Evolutionary conservation across 2,888 invertebrate species (phyloP).

Genomic region (Trichogramma evanescens): DNA sequence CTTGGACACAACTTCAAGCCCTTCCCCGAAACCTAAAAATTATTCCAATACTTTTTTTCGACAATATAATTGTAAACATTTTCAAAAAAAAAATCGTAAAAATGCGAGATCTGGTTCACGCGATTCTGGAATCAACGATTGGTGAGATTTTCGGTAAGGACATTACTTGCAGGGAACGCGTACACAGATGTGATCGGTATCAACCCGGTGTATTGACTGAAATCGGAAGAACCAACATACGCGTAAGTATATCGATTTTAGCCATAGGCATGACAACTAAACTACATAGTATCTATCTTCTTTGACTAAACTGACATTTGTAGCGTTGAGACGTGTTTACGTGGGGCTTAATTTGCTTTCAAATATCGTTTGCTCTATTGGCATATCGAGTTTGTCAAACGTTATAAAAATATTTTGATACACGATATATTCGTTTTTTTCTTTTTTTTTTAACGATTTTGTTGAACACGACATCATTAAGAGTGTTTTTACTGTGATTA

Average conservation of each 20-base stretch:
- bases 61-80: neutral
- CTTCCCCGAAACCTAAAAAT: neutral
- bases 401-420: too few relatives aligned
- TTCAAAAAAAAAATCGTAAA: conserved; percentile 7
- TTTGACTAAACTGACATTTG: too few relatives aligned
- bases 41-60: neutral
- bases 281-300: too few relatives aligned
- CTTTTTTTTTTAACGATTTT: too few relatives aligned
- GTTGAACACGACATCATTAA: too few relatives aligned
- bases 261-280: too few relatives aligned
- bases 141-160: conserved; percentile 40
- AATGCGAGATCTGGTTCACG: conserved; percentile 35
- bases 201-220: conserved; percentile 40
- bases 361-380: too few relatives aligned
- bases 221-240: conserved; percentile 36
- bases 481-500: too few relatives aligned
- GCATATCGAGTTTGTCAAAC: too few relatives aligned
- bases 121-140: conserved; percentile 35
- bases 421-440: too few relatives aligned
- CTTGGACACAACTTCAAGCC: conserved; percentile 14
- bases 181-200: conserved; percentile 39
- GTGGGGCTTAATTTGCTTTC: too few relatives aligned
- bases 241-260: conserved; percentile 26
- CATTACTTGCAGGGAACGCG: conserved; percentile 39
- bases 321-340: too few relatives aligned